Evolutionary conservation across 2,797 vertebrate genomes (phyloP), one percentile per base, ranked within the genome.

Genomic region (Ceryle rudis): DNA sequence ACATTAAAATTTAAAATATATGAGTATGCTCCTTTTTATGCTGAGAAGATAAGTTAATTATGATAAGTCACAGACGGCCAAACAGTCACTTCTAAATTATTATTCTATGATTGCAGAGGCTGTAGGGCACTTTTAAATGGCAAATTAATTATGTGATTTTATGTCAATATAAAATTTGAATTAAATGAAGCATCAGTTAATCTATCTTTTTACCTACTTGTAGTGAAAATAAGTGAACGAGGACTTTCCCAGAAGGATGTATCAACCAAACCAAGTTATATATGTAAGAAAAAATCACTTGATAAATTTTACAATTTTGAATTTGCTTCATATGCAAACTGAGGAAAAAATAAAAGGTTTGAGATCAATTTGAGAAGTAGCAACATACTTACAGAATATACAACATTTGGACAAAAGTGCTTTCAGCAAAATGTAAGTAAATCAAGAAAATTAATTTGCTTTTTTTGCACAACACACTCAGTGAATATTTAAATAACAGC

Each of bases 101-200:
- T 54, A 55, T 81, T 81, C 81, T 86, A 35, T 37, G 35, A 87
- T 11, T 88, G 65, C 47, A 88, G 57, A 82, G 57, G 46, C 62
- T 65, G 49, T 46, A 81, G 55, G 46, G 39, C 33, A 79, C 62
- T 77, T 96, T 72, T 13, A 82, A 86, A 78, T 41, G 28, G 62
- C 39, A 96, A 94, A 96, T 65, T 89, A 96, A 94, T 95, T 87
- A 73, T 18, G 26, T 33, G 54, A 71, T 86, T 95, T 91, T 94
- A 82, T 73, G 84, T 70, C 90, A 93, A 72, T 74, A 82, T 88
- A 93, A 94, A 93, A 96, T 86, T 49, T 4, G 22, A 90, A 93
- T 89, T 57, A 81, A 85, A 96, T 75, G 49, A 94, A 86, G 19
- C 29, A 81, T 61, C 60, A 61, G 49, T 80, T 88, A 80, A 71